Evolutionary conservation across 1,140 invertebrate species (phyloP), one percentile per base, ranked within the genome.

Genomic region (Steinernema feltiae): DNA sequence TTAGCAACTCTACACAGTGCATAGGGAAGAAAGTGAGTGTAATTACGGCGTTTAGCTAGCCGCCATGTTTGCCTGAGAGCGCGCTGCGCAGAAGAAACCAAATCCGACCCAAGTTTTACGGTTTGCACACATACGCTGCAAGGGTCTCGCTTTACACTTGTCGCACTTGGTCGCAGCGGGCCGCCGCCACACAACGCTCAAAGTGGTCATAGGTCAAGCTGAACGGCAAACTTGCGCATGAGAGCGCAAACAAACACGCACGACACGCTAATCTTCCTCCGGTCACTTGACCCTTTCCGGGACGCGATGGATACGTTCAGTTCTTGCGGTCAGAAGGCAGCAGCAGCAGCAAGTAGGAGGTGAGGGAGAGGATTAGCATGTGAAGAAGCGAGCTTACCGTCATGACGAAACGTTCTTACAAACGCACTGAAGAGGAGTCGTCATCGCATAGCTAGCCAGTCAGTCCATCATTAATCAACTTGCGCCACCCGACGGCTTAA

Each of bases 391-490:
- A n/a, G n/a, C n/a, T n/a, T n/a, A n/a, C n/a, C n/a, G n/a, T n/a
- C n/a, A n/a, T n/a, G n/a, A n/a, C n/a, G n/a, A n/a, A n/a, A n/a
- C n/a, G n/a, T n/a, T n/a, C n/a, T n/a, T n/a, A n/a, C n/a, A n/a
- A n/a, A n/a, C n/a, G n/a, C n/a, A n/a, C n/a, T n/a, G n/a, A n/a
- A n/a, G n/a, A n/a, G n/a, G n/a, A n/a, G n/a, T n/a, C n/a, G n/a
- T n/a, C n/a, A 41, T 7, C 35, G 35, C 35, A 7, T 18, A 41
- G 7, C 7, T 7, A 63, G 53, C 53, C 24, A 63, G 15, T 27
- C 53, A 63, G 53, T 63, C 53, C 53, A 63, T 63, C 53, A 63
- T 63, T 63, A 63, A 63, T 63, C 53, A 63, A 63, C 7, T 17
- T 63, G 53, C 53, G 53, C 53, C 12, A 27, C 53, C 12, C 53